Conservation (phyloP, 2,797 vertebrate species). For the Tauraco hartlaubi region DNA sequence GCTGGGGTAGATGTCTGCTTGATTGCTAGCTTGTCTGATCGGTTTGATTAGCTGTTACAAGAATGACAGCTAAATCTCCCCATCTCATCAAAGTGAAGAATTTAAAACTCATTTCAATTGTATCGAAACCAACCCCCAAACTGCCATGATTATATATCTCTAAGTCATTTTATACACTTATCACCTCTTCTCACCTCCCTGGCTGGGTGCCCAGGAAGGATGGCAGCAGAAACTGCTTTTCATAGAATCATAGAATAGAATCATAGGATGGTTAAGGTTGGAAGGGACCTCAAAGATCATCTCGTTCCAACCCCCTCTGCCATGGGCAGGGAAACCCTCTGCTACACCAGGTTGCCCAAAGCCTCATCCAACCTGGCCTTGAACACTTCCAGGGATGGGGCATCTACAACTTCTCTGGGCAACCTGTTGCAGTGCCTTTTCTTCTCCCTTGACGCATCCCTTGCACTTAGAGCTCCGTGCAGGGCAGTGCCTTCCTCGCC, state of each 20-base stretch:
- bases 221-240: not conserved
- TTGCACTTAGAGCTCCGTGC: not conserved
- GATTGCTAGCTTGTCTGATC: constrained; percentile 60
- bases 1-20: constrained; percentile 44
- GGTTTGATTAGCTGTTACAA: constrained; percentile 54
- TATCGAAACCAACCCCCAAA: constrained; percentile 33
- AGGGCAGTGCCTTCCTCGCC: not conserved
- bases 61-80: constrained; percentile 58
- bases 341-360: no score
- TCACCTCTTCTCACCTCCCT: not conserved
- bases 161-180: constrained; percentile 27
- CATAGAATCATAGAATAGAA: no score
- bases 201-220: constrained; percentile 37
- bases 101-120: constrained; percentile 50
- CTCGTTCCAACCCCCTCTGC: no score
- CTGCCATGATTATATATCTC: constrained; percentile 20
- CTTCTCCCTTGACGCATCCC: not conserved
- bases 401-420: no score
- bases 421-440: no score
- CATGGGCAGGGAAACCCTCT: no score
- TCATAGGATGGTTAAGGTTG: no score
- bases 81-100: constrained; percentile 23
- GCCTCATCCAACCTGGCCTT: no score
- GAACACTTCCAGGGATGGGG: no score
- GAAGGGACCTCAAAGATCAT: no score